Base-by-base conservation (phyloP, 2,888 invertebrate genomes). In the Trissolcus brochymenae region DNA sequence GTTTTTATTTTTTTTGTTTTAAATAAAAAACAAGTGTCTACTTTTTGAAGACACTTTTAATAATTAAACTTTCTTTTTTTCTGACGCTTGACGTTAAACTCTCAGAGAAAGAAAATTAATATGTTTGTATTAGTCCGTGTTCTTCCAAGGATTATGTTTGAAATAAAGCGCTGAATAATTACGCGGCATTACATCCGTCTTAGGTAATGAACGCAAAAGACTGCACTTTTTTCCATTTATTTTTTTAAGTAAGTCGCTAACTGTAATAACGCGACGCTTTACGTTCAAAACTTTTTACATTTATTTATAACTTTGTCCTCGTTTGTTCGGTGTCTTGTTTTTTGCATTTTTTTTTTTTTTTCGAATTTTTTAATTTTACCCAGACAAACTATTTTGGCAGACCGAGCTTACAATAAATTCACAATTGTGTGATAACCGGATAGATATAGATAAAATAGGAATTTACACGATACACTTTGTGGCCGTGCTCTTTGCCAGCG, bases 81-180 rank as follows among this genome's bases (percentile, higher is more conserved):
- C 11, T 35, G 35, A 35, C 9, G 2, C 35, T 35, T 35, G 9
- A 35, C 35, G 35, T 35, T 35, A 11, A 35, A 35, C 35, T 35
- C 14, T 14, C 1, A 16, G n/a, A 14, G 16, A 46, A 46, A 16
- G 46, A 16, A 53, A 53, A 53, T 16, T 53, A 53, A 25, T 53
- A 53, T 25, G 16, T 13, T 13, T 53, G 16, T 16, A 46, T 46
- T 46, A 46, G 46, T 46, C 46, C 16, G 46, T 46, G 46, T 51
- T 14, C 19, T 51, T 7, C 13, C 16, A 25, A 2, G 29, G 29
- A 14, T 7, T 25, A 35, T 35, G 55, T 25, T 55, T 29, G 7
- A 55, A 55, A 55, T 14, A 55, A 55, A 29, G 29, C 25, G n/a
- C 35, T 35, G 25, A 16, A 55, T 35, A 55, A 55, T 55, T 35